Conservation (phyloP, 2,888 invertebrate species). For the Acanthosepion esculentum region DNA sequence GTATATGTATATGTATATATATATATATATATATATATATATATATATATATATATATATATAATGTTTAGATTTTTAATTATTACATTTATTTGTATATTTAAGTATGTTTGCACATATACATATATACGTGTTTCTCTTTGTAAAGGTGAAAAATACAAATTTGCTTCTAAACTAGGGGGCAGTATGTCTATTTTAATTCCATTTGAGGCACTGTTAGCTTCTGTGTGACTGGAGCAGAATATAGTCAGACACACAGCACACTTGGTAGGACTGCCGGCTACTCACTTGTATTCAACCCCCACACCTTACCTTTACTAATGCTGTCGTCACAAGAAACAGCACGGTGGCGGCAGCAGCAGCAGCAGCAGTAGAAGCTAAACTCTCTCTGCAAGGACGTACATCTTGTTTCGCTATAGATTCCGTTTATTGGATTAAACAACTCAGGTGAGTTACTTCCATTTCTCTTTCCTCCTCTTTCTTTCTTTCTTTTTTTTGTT, state of each 20-base stretch:
- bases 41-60: no score
- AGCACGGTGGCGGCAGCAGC: not conserved
- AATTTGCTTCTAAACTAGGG: slow-evolving; percentile 6
- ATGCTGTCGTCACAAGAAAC: slow-evolving; percentile 33
- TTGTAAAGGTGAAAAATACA: not conserved
- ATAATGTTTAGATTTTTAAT: no score
- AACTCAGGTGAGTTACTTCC: slow-evolving; percentile 13
- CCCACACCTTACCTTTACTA: slow-evolving; percentile 33
- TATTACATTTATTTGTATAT: no score
- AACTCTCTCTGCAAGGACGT: slow-evolving; percentile 33
- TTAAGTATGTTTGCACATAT: no score
- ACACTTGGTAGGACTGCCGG: slow-evolving; percentile 33
- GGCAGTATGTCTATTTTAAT: slow-evolving; percentile 18
- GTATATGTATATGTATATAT: no score
- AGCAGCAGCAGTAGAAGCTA: slow-evolving; percentile 15
- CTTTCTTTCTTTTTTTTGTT: not conserved
- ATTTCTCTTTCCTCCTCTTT: not conserved
- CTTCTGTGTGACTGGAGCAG: not conserved
- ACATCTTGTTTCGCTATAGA: not conserved
- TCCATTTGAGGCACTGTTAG: not conserved
- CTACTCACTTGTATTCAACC: not conserved
- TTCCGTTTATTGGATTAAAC: slow-evolving; percentile 33
- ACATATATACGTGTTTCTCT: not conserved
- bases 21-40: no score
- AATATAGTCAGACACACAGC: slow-evolving; percentile 33